Conservation (phyloP, 2,113 vertebrate species). For the Micronycteris hirsuta region DNA sequence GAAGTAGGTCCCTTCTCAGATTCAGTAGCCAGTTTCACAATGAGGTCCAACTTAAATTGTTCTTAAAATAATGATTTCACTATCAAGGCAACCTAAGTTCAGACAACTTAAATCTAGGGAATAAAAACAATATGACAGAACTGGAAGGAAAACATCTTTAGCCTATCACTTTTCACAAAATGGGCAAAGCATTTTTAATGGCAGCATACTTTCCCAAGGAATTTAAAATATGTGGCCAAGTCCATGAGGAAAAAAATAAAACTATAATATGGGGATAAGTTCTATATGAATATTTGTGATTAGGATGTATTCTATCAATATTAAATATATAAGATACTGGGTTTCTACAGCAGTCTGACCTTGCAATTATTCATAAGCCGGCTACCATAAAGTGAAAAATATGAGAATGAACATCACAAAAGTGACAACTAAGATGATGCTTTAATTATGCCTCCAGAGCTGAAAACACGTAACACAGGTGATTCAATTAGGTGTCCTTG, state of each 20-base stretch:
- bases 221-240: constrained; percentile 28
- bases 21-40: constrained; percentile 73
- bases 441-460: background rate
- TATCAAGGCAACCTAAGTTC: constrained; percentile 49
- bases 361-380: background rate
- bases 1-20: constrained; percentile 54
- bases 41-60: constrained; percentile 57
- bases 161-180: constrained; percentile 43
- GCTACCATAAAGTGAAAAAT: background rate
- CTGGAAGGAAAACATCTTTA: constrained; percentile 52
- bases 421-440: background rate
- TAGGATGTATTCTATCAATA: background rate
- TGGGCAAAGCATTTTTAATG: constrained; percentile 59
- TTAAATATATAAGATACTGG: background rate
- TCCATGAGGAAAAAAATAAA: background rate
- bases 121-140: constrained; percentile 45
- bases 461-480: background rate
- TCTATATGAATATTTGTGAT: background rate
- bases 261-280: background rate
- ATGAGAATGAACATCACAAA: constrained; percentile 4
- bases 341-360: background rate
- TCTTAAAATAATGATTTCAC: constrained; percentile 63
- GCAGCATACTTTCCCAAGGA: constrained; percentile 55
- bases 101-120: constrained; percentile 74
- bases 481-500: background rate